phyloP scores from a whole-genome alignment of 2,113 vertebrate genomes.

The Orthonyx spaldingii region DNA sequence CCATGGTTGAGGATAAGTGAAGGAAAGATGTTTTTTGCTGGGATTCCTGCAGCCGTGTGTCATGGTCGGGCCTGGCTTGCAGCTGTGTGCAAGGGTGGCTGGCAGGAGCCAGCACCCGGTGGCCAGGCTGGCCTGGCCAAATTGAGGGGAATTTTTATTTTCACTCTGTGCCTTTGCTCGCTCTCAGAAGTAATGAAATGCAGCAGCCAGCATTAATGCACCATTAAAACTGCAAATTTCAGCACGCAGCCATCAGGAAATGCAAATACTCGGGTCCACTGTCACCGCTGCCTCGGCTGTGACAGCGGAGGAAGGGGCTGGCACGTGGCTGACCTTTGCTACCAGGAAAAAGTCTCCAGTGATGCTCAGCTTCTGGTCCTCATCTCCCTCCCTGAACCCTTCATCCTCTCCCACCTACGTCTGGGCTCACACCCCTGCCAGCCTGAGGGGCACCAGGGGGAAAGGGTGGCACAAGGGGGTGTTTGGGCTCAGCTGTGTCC shows the following conservation, averaged over 20 bases:
- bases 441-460: neutral
- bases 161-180: neutral
- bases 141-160: neutral
- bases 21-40: neutral
- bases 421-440: neutral
- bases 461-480: neutral
- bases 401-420: fast-evolving
- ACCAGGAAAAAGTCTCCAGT: neutral
- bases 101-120: neutral
- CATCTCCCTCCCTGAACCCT: neutral
- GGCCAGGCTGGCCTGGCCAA: neutral
- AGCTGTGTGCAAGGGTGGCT: fast-evolving
- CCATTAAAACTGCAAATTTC: slow-evolving; percentile 53
- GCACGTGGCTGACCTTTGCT: slow-evolving; percentile 18
- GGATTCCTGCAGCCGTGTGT: neutral
- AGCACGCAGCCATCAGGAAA: slow-evolving; percentile 34
- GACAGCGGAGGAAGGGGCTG: neutral
- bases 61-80: fast-evolving
- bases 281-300: neutral
- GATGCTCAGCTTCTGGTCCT: neutral
- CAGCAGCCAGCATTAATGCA: slow-evolving; percentile 46
- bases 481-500: neutral
- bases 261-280: neutral
- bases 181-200: slow-evolving; percentile 45
- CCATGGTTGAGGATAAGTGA: fast-evolving